phyloP scores from a whole-genome alignment of 2,113 vertebrate species.

The Pteruthius melanotis region DNA sequence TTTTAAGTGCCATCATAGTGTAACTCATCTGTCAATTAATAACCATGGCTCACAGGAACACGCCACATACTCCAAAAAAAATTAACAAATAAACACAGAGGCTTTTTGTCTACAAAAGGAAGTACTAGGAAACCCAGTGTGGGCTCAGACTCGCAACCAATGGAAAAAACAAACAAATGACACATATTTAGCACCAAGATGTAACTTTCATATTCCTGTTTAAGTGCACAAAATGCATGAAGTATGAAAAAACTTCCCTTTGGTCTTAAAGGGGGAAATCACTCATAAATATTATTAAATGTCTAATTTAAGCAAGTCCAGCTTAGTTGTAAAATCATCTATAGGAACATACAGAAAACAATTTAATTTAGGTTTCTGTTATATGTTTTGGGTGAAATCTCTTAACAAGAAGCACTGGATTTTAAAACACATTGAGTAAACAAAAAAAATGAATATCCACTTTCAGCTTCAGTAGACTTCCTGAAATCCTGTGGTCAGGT shows the following conservation, averaged over 20 bases:
- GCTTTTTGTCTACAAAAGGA: neutral
- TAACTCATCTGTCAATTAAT: slow-evolving; percentile 82
- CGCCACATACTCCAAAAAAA: neutral
- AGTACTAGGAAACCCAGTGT: neutral
- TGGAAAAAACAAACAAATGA: neutral
- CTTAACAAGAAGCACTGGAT: neutral
- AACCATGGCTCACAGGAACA: slow-evolving; percentile 58
- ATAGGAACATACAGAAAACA: neutral
- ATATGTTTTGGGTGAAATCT: neutral
- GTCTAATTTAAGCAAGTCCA: neutral
- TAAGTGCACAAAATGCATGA: neutral
- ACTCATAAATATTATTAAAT: neutral
- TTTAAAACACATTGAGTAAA: neutral
- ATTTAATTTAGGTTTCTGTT: neutral
- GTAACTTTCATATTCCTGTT: neutral
- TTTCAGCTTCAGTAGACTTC: neutral
- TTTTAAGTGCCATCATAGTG: slow-evolving; percentile 85
- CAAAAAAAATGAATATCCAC: neutral
- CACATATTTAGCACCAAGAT: neutral
- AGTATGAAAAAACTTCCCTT: neutral
- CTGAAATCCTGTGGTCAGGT: neutral
- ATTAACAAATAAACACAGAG: neutral
- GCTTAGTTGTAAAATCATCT: neutral
- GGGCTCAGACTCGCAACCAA: neutral
- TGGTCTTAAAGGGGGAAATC: neutral